These are phyloP conservation scores for Tamandua tetradactyla DNA, from an alignment of 2,797 vertebrate species.

Conservation along the genomic window DNA sequence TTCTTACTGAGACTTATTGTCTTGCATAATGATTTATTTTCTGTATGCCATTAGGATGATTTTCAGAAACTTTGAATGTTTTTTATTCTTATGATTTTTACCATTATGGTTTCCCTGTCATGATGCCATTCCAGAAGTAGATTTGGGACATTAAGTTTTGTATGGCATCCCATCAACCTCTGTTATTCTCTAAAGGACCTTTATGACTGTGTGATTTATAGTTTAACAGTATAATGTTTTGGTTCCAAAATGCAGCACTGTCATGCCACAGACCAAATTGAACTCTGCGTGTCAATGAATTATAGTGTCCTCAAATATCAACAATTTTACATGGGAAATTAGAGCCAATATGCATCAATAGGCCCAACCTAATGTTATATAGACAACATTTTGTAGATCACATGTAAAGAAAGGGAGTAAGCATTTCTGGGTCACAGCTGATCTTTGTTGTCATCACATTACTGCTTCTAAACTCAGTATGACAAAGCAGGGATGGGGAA, in stretches of 20 bases:
- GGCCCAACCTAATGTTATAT: neutral
- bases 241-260: neutral
- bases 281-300: neutral
- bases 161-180: neutral
- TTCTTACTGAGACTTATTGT: neutral
- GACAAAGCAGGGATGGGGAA: neutral
- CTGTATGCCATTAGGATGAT: neutral
- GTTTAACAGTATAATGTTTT: neutral
- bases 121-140: neutral
- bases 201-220: conserved; percentile 28
- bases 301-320: neutral
- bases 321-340: neutral
- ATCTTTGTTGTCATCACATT: neutral
- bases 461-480: neutral
- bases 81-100: conserved; percentile 3
- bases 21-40: neutral
- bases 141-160: neutral
- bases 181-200: neutral
- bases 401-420: neutral
- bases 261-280: conserved; percentile 1
- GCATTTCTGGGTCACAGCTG: neutral
- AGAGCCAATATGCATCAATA: neutral
- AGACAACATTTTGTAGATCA: neutral
- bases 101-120: neutral
- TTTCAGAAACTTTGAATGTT: neutral